Conservation (phyloP, 2,797 vertebrate species). For the Dicrostonyx torquatus region DNA sequence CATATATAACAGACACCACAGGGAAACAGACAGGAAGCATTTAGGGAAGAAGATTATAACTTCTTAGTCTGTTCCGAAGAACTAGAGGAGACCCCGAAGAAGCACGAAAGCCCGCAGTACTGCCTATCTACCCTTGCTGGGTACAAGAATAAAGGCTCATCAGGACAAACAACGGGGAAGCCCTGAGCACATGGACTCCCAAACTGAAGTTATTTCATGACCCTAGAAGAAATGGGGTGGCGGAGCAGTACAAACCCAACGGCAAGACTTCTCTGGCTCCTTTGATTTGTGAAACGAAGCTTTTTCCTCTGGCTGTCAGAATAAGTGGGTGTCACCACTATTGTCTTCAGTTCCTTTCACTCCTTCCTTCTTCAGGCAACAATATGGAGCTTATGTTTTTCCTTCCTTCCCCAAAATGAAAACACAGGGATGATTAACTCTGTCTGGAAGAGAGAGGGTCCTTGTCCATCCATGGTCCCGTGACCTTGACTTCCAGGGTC, state of each 20-base stretch:
- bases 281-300: neutral
- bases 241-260: neutral
- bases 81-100: neutral
- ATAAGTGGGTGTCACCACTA: neutral
- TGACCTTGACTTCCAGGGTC: neutral
- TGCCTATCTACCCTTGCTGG: neutral
- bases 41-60: slow-evolving; percentile 41
- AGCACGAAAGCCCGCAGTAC: neutral
- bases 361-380: neutral
- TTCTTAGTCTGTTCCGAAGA: slow-evolving; percentile 50
- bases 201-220: neutral
- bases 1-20: slow-evolving; percentile 48
- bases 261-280: neutral
- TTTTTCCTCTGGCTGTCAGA: neutral
- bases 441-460: neutral
- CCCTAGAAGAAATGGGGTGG: neutral
- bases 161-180: neutral
- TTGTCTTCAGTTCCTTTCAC: neutral
- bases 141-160: neutral
- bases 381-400: neutral
- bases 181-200: neutral
- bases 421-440: neutral
- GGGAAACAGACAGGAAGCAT: slow-evolving; percentile 37
- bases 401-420: neutral
- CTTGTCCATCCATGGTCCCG: neutral